Conservation (phyloP, 2,113 vertebrate species). For the Ptychochromis oligacanthus region DNA sequence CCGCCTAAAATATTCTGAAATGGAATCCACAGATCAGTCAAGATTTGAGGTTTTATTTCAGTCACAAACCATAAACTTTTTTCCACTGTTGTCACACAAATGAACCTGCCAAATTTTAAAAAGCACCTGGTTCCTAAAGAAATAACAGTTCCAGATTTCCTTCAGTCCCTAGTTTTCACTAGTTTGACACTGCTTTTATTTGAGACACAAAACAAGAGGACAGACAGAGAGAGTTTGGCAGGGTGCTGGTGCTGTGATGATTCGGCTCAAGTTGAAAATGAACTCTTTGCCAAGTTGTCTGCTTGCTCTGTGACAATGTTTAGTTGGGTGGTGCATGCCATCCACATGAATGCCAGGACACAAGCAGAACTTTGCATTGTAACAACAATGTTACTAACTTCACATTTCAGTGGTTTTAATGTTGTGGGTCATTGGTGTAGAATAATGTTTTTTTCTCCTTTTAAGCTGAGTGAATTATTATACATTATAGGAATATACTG, state of each 20-base stretch:
- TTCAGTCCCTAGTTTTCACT: not conserved
- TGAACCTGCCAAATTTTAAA: not conserved
- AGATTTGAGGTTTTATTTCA: not conserved
- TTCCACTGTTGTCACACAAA: not conserved
- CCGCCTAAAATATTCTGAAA: not conserved
- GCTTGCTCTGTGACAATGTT: not conserved
- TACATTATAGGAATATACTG: not conserved
- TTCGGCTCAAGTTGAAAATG: not conserved
- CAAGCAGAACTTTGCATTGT: not conserved
- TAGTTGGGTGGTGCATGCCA: not conserved
- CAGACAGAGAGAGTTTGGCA: constrained; percentile 6
- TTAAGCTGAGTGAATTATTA: too few species aligned
- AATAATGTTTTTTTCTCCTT: too few species aligned
- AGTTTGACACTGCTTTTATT: constrained; percentile 16
- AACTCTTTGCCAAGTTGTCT: constrained; percentile 20
- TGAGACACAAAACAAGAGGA: constrained; percentile 6
- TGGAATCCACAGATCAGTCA: not conserved
- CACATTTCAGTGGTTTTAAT: too few species aligned
- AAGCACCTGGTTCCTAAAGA: not conserved
- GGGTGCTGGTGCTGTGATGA: not conserved
- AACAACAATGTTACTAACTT: too few species aligned
- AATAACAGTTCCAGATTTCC: not conserved
- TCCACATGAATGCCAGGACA: not conserved
- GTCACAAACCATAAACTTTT: not conserved
- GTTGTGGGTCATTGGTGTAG: too few species aligned